Conservation (phyloP, 2,888 invertebrate genomes). For the Plebejus melissa region DNA sequence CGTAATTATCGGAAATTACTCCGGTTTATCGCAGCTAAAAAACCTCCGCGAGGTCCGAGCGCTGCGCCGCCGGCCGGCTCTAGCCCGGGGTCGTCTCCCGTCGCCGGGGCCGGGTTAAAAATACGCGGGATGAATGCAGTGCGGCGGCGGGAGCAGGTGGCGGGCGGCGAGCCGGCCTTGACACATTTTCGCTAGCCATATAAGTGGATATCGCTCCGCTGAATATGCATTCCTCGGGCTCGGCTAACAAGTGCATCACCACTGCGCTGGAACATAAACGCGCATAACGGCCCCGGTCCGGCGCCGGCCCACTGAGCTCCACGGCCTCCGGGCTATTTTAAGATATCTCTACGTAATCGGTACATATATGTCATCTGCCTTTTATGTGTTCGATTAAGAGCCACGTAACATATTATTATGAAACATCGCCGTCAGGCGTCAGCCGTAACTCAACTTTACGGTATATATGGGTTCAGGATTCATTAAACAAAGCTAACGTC, state of each 20-base stretch:
- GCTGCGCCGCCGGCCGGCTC: not conserved
- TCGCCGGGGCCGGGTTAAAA: not conserved
- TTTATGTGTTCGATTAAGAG: not conserved
- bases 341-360: not conserved
- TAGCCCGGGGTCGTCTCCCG: not conserved
- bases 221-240: slow-evolving; percentile 16
- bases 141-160: slow-evolving; percentile 3
- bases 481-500: not conserved
- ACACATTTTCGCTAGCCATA: slow-evolving; percentile 18
- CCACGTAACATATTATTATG: not conserved
- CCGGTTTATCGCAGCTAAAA: not conserved
- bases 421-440: not conserved
- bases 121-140: not conserved
- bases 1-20: slow-evolving; percentile 21
- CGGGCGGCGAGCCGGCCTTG: not conserved
- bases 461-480: not conserved
- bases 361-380: slow-evolving; percentile 1
- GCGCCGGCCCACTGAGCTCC: not conserved
- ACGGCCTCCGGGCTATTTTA: not conserved
- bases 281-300: not conserved
- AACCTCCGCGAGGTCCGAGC: not conserved
- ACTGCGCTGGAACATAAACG: not conserved
- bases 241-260: slow-evolving; percentile 10
- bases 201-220: slow-evolving; percentile 14
- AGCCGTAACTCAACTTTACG: not conserved